Conservation (phyloP, 2,888 invertebrate genomes). For the Eilema depressum region DNA sequence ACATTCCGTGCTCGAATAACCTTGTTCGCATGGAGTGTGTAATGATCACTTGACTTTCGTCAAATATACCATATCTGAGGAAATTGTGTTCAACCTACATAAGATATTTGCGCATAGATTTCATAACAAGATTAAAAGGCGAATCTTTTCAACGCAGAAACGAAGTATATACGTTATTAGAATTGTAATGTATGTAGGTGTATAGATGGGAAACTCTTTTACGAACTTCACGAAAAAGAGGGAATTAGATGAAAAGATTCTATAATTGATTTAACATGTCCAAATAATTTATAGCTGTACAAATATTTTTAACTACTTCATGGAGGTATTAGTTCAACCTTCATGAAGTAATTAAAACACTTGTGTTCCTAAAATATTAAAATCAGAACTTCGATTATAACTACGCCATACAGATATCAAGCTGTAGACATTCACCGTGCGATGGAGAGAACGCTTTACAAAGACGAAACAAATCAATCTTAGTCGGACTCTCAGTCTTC, state of each 20-base stretch:
- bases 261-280: neutral
- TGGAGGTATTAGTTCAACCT: too few species aligned
- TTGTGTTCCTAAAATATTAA: too few species aligned
- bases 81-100: slow-evolving; percentile 28
- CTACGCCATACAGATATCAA: neutral
- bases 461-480: neutral
- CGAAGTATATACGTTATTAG: neutral
- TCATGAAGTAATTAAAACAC: too few species aligned
- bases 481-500: neutral
- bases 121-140: slow-evolving; percentile 12
- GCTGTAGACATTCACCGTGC: neutral
- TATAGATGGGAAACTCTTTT: too few species aligned
- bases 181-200: neutral
- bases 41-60: slow-evolving; percentile 64
- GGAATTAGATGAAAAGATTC: neutral
- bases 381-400: neutral
- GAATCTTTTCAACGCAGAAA: neutral
- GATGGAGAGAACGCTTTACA: neutral
- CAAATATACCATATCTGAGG: slow-evolving; percentile 49
- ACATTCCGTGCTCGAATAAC: slow-evolving; percentile 69
- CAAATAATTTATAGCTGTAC: too few species aligned
- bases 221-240: neutral
- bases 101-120: slow-evolving; percentile 24
- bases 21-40: slow-evolving; percentile 61
- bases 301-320: too few species aligned